phyloP scores from a whole-genome alignment of 2,888 invertebrate species.

The Parnassius smintheus region DNA sequence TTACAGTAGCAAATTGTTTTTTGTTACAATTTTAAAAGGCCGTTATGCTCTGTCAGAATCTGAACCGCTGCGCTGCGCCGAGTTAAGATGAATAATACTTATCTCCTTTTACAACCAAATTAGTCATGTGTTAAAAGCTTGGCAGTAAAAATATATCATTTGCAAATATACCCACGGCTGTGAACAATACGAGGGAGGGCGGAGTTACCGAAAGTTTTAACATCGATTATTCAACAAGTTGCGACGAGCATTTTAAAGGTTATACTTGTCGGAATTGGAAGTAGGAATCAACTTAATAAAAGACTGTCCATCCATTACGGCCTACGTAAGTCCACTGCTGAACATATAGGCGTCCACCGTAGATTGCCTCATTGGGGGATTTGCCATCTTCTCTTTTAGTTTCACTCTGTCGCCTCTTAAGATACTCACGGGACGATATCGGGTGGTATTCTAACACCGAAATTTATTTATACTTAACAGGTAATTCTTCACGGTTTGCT shows the following conservation, averaged over 20 bases:
- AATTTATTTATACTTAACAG: too few relatives aligned
- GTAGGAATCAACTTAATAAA: too few relatives aligned
- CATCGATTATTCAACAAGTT: not conserved
- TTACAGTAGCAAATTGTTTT: conserved; percentile 24
- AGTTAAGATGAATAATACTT: conserved; percentile 5
- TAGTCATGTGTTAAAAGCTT: conserved; percentile 4
- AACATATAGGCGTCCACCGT: too few relatives aligned
- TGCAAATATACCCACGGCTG: not conserved
- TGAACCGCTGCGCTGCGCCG: conserved; percentile 1
- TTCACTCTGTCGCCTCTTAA: too few relatives aligned
- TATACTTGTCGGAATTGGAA: too few relatives aligned
- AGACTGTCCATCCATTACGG: too few relatives aligned
- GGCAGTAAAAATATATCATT: conserved; percentile 3
- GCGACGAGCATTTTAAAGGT: not conserved
- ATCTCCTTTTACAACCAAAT: conserved; percentile 2
- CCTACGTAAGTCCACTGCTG: too few relatives aligned
- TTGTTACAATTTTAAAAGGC: conserved; percentile 19
- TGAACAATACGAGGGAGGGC: not conserved
- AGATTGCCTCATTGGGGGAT: too few relatives aligned
- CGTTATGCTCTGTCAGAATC: conserved; percentile 12
- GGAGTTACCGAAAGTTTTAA: not conserved
- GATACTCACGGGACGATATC: too few relatives aligned
- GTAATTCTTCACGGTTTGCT: too few relatives aligned
- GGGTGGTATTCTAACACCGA: too few relatives aligned
- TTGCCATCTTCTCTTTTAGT: too few relatives aligned